Conservation (phyloP, 2,113 vertebrate species). For the cattle (Bos taurus) region ARS-UCD2.0 NC_037357.1:10486501-10487000, state of each 20-base stretch:
- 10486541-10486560: neutral
- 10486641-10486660: neutral
- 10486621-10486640: neutral
- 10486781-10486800: neutral
- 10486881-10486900: neutral
- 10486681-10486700: neutral
- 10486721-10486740: neutral
- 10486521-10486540: neutral
- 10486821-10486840: neutral
- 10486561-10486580: neutral
- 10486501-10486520: neutral
- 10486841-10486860: neutral
- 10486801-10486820: neutral
- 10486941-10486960: no score
- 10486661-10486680: neutral
- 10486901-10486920: neutral
- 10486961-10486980: no score
- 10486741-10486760: neutral
- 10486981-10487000: no score
- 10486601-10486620: neutral
- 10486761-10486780: neutral
- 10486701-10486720: neutral
- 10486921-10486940: no score
- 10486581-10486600: neutral
- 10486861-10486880: neutral